Percentiles rank a stretch among this genome's conserved stretches.
Evolutionary conservation across 2,888 invertebrate species (phyloP).

Genomic region (Sphecodes monilicornis): DNA sequence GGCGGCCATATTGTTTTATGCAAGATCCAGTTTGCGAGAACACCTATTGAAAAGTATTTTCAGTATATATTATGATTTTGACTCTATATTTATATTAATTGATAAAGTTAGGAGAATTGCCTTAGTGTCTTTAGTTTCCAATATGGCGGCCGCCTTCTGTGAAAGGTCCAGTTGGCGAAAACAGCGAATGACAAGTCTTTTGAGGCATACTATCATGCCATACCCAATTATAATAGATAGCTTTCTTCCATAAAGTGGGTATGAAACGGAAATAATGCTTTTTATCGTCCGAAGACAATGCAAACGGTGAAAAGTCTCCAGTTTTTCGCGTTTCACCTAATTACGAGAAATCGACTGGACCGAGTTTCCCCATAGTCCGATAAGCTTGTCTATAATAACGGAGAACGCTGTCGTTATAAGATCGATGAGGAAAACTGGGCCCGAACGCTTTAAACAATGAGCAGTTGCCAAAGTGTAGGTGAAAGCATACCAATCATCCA

Average conservation of each 20-base stretch:
- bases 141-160: not conserved
- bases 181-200: not conserved
- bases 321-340: slow-evolving; percentile 51
- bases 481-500: slow-evolving; percentile 72
- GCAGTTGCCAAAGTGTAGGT: slow-evolving; percentile 66
- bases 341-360: slow-evolving; percentile 46
- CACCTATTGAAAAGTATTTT: too few species aligned
- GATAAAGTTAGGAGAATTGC: not conserved
- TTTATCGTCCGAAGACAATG: not conserved
- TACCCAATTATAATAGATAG: not conserved
- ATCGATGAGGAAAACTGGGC: slow-evolving; percentile 43
- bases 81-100: too few species aligned
- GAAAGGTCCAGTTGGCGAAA: too few species aligned
- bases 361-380: slow-evolving; percentile 39
- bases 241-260: not conserved
- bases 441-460: slow-evolving; percentile 61
- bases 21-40: too few species aligned
- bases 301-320: not conserved
- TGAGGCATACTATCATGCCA: not conserved
- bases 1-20: too few species aligned
- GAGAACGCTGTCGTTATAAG: slow-evolving; percentile 35
- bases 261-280: not conserved
- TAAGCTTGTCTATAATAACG: slow-evolving; percentile 49
- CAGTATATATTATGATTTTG: not conserved
- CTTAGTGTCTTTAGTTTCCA: not conserved